Conservation (phyloP, 2,888 invertebrate genomes). For the Fragum sueziense region DNA sequence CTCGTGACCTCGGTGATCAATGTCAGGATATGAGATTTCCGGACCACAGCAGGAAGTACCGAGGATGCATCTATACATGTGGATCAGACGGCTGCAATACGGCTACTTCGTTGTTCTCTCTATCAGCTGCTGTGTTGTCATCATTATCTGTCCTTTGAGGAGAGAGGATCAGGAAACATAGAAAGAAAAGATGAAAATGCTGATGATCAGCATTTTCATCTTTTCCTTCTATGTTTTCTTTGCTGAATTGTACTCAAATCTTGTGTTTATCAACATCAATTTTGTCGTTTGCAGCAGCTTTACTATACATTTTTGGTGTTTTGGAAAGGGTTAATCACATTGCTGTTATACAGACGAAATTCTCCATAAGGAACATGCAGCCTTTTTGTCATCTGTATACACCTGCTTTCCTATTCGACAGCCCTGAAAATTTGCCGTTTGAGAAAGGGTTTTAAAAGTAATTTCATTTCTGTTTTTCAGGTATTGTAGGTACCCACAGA, state of each 20-base stretch:
- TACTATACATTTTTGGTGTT: too few species aligned
- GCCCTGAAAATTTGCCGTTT: neutral
- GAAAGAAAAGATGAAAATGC: too few species aligned
- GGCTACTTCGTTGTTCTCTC: slow-evolving; percentile 16
- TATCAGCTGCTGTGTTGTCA: slow-evolving; percentile 27
- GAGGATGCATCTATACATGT: slow-evolving; percentile 82
- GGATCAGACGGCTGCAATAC: slow-evolving; percentile 78
- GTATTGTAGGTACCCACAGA: slow-evolving; percentile 82
- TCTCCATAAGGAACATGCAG: too few species aligned
- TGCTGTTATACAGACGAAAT: too few species aligned
- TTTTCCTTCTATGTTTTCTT: too few species aligned
- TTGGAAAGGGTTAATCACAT: too few species aligned
- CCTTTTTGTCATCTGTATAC: too few species aligned
- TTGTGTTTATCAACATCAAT: too few species aligned
- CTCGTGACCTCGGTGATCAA: slow-evolving; percentile 81
- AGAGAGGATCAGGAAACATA: too few species aligned
- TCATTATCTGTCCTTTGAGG: slow-evolving; percentile 21
- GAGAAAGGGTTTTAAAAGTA: neutral
- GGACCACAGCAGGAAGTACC: slow-evolving; percentile 82
- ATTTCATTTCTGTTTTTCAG: slow-evolving; percentile 66
- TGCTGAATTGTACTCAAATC: too few species aligned
- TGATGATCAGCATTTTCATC: too few species aligned
- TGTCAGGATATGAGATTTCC: slow-evolving; percentile 82
- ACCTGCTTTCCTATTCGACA: neutral
- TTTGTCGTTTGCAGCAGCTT: too few species aligned